Conservation (phyloP, 2,888 invertebrate species). For the Shargacucullia verbasci region DNA sequence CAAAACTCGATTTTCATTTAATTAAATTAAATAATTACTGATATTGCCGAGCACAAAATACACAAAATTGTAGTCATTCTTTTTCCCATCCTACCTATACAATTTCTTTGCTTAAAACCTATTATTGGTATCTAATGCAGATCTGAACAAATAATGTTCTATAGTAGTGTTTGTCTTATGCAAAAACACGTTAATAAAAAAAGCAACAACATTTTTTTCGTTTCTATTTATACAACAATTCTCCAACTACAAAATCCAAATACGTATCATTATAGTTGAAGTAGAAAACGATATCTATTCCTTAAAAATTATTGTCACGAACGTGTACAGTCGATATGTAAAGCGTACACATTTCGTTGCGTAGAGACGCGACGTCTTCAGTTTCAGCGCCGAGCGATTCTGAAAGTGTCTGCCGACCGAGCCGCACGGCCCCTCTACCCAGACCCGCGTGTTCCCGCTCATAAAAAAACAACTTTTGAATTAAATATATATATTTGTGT, state of each 20-base stretch:
- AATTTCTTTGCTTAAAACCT: too few relatives aligned
- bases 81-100: too few relatives aligned
- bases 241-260: neutral
- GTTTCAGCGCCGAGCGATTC: conserved; percentile 63
- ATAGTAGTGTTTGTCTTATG: too few relatives aligned
- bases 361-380: conserved; percentile 47
- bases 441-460: conserved; percentile 33
- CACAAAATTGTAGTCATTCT: too few relatives aligned
- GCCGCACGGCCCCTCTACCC: conserved; percentile 60
- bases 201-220: too few relatives aligned
- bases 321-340: conserved; percentile 32
- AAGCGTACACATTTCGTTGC: conserved; percentile 27
- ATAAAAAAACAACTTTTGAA: conserved; percentile 20
- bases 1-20: too few relatives aligned
- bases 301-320: conserved; percentile 8
- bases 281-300: neutral
- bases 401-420: conserved; percentile 60
- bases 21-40: too few relatives aligned
- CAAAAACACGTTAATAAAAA: too few relatives aligned
- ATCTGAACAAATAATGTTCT: too few relatives aligned
- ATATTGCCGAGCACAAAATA: too few relatives aligned
- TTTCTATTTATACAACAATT: too few relatives aligned
- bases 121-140: too few relatives aligned
- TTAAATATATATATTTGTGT: conserved; percentile 6
- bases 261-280: neutral